Base-by-base conservation (phyloP, 2,888 invertebrate species). In the Hermaeophaga mercurialis region DNA sequence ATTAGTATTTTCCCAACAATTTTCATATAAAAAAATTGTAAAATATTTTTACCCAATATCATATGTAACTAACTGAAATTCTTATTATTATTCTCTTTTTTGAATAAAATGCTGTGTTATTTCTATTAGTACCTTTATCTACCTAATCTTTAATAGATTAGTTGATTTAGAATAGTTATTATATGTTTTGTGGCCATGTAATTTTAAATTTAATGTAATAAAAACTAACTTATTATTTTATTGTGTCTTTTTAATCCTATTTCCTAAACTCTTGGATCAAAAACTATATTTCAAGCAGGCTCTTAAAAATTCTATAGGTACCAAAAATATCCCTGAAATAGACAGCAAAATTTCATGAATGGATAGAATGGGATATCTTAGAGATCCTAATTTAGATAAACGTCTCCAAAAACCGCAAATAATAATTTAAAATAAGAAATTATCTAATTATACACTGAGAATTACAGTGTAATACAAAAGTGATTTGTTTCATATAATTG, bases 221-320 rank as follows among this genome's bases (percentile, higher is more conserved):
- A 78, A 78, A 74, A 74, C 71, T 76, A 75, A 77, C 68, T 71
- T 68, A 71, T 69, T 69, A 56, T 57, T 57, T 57, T 55, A 55
- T 28, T 36, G 49, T 44, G 26, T 55, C 36, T 43, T 55, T 55
- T 55, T 49, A 28, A 8, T 43, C 49, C 44, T 22, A n/a, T 31
- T 28, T 22, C 9, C 55, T 39, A 61, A 31, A 81, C 81, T 71
- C 82, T 78, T 71, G 88, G 78, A 78, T 81, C 81, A 79, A 88
- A 87, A 74, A 88, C 78, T 75, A 88, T 74, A 74, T 83, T 81
- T 68, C 86, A 81, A 45, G 88, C 88, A 75, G 88, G 80, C 66
- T 81, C 80, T 19, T 68, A 26, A 14, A 62, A 63, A 28, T 28
- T 50, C 41, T 56, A n/a, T n/a, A n/a, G n/a, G n/a, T n/a, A n/a